phyloP scores from a whole-genome alignment of 53 echinoderm and acorn worm genomes.

The Antedon mediterranea region DNA sequence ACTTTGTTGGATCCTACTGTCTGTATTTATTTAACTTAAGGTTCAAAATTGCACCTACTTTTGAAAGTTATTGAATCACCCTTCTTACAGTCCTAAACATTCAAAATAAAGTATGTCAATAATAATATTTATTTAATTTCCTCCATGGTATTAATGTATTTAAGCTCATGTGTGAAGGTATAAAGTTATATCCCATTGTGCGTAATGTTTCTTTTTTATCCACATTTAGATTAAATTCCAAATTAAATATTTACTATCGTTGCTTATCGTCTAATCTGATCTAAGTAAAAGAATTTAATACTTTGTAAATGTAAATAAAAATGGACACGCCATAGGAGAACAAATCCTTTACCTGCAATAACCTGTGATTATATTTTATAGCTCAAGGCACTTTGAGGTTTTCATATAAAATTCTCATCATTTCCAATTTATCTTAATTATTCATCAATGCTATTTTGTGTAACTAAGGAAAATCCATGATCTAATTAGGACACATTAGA shows the following conservation, averaged over 20 bases:
- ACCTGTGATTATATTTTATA: background rate
- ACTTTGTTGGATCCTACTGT: too few relatives aligned
- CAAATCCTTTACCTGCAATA: background rate
- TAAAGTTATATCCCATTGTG: too few relatives aligned
- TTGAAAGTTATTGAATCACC: too few relatives aligned
- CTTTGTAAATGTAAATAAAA: background rate
- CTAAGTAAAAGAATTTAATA: background rate
- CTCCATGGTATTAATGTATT: too few relatives aligned
- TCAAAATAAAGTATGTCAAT: too few relatives aligned
- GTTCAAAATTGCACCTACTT: too few relatives aligned
- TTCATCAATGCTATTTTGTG: background rate
- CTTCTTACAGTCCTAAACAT: too few relatives aligned
- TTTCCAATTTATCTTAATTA: background rate
- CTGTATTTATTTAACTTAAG: too few relatives aligned
- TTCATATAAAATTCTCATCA: background rate
- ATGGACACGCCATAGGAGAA: background rate
- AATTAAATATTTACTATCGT: background rate
- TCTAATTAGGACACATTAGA: background rate
- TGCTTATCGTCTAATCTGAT: background rate
- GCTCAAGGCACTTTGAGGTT: background rate
- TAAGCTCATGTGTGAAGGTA: too few relatives aligned
- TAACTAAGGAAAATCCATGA: background rate
- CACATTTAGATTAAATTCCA: too few relatives aligned
- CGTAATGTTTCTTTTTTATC: too few relatives aligned
- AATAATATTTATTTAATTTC: too few relatives aligned